Evolutionary conservation across 2,797 vertebrate species (phyloP).

Genomic region (Falco concolor): DNA sequence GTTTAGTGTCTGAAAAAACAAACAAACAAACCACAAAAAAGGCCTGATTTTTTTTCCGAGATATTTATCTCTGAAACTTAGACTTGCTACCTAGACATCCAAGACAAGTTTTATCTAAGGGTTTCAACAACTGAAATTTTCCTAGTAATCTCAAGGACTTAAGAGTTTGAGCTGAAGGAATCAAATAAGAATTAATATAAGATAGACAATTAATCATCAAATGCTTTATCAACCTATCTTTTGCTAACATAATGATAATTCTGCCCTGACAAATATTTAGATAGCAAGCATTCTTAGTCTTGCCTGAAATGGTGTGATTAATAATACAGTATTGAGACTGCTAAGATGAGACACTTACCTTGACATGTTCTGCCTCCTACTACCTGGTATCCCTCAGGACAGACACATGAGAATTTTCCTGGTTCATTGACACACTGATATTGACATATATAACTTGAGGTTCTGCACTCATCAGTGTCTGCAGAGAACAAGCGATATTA

Average conservation of each 20-base stretch:
- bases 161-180: not conserved
- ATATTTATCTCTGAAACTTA: not conserved
- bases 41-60: not conserved
- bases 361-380: conserved; percentile 91
- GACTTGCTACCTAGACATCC: not conserved
- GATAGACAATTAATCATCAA: not conserved
- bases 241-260: not conserved
- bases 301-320: not conserved
- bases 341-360: conserved; percentile 75
- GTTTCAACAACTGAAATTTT: not conserved
- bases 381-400: conserved; percentile 94
- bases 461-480: conserved; percentile 95
- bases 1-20: not conserved
- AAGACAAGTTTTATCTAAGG: not conserved
- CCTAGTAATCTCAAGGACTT: not conserved
- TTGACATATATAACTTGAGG: conserved; percentile 91
- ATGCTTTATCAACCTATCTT: not conserved
- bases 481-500: conserved; percentile 15
- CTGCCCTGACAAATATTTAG: not conserved
- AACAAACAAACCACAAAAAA: not conserved
- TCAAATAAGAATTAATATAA: not conserved
- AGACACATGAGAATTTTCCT: conserved; percentile 91
- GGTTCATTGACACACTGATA: conserved; percentile 91
- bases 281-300: not conserved
- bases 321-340: not conserved